phyloP scores from a whole-genome alignment of 2,797 vertebrate species.

The Intellagama lesueurii region DNA sequence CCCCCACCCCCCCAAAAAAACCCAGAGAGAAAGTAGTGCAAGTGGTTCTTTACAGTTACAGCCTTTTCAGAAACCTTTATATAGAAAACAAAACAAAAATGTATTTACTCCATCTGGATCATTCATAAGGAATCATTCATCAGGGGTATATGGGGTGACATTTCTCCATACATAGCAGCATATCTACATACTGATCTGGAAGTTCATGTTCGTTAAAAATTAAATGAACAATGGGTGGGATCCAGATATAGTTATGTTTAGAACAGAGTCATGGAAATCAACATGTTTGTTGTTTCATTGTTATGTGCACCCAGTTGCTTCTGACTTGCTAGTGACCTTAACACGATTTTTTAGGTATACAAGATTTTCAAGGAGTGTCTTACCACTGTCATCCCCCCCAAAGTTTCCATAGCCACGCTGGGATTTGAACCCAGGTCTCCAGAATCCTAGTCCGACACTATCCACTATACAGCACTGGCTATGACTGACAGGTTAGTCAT shows the following conservation, averaged over 20 bases:
- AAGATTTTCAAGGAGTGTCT: too few species aligned
- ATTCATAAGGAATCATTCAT: background rate
- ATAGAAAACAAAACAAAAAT: background rate
- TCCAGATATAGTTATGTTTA: background rate
- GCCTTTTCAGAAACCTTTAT: background rate
- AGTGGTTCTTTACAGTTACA: background rate
- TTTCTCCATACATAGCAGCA: background rate
- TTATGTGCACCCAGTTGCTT: too few species aligned
- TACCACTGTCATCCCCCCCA: too few species aligned
- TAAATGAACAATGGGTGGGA: conserved; percentile 1
- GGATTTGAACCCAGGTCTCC: background rate
- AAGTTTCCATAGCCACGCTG: too few species aligned
- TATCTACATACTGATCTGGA: background rate
- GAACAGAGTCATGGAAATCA: background rate
- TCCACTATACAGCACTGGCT: too few species aligned
- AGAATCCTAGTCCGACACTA: too few species aligned
- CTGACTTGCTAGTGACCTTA: too few species aligned
- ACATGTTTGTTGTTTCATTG: too few species aligned
- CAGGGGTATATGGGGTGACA: background rate
- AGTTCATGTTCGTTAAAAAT: background rate
- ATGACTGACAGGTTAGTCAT: background rate
- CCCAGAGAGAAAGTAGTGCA: background rate
- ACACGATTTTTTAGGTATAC: too few species aligned
- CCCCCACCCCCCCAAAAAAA: background rate
- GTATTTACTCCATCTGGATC: background rate